phyloP scores from a whole-genome alignment of 2,888 invertebrate genomes.

The Creontiades dilutus region DNA sequence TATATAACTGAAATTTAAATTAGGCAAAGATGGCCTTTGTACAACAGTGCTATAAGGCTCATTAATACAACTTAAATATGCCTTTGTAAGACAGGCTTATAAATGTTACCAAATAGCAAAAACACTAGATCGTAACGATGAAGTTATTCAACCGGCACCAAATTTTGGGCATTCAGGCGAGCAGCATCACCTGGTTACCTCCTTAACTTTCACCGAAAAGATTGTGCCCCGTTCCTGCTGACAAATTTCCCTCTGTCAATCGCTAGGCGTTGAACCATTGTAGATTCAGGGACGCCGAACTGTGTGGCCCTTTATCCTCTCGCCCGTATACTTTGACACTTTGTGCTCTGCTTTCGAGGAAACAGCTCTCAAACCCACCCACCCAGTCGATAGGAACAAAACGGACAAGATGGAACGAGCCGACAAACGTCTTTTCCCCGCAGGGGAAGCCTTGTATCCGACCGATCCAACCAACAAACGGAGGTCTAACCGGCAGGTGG shows the following conservation, averaged over 20 bases:
- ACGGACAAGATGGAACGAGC: not conserved
- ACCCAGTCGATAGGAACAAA: not conserved
- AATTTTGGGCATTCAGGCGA: too few relatives aligned
- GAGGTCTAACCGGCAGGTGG: constrained; percentile 45
- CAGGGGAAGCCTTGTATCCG: not conserved
- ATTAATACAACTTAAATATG: too few relatives aligned
- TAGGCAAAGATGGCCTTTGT: too few relatives aligned
- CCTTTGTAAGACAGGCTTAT: too few relatives aligned
- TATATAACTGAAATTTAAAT: too few relatives aligned
- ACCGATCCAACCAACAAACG: not conserved
- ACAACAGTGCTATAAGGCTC: too few relatives aligned
- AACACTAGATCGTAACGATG: too few relatives aligned
- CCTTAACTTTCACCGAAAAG: too few relatives aligned
- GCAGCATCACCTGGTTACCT: too few relatives aligned
- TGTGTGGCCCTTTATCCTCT: constrained; percentile 32
- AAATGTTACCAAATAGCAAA: too few relatives aligned
- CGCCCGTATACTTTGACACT: not conserved
- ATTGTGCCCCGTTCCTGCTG: not conserved
- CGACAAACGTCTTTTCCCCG: constrained; percentile 12
- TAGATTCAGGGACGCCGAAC: not conserved
- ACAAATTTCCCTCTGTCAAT: constrained; percentile 7
- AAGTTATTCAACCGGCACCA: too few relatives aligned
- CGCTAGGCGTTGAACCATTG: constrained; percentile 3
- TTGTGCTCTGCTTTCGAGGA: not conserved
- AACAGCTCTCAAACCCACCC: constrained; percentile 22